Evolutionary conservation across 2,797 vertebrate species (phyloP), one percentile per base, ranked within the genome.

Genomic region (Spinibarbus caldwelli): DNA sequence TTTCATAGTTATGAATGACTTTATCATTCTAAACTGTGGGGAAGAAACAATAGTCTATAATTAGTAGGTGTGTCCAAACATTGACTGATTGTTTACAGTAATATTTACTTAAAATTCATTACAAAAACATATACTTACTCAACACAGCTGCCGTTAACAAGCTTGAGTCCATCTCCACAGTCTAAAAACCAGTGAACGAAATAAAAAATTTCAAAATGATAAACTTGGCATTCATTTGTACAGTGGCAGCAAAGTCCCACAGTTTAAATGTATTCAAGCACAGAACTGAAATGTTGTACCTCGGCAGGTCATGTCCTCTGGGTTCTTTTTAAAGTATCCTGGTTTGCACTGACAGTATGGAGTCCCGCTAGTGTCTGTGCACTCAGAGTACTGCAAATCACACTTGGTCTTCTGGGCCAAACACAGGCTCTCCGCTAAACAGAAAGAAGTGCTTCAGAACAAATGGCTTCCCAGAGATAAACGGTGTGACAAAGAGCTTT

Each of bases 311-410:
- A 96, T 94, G 90, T 99, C 97, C 23, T 97, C 96, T n/a, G 92
- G 94, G 92, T 95, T 96, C 93, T 97, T 97, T 90, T 98, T 99
- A 91, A 98, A 99, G 93, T 97, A 98, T 12, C 97, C 98, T 0
- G 92, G 92, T 71, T 93, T 96, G 95, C 98, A 99, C 87, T 96
- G 95, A 87, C 98, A 99, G 87, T 91, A 89, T 0, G 96, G 94
- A 0, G 94, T 88, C 4, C 98, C 98, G 0, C 94, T 93, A 1
- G 86, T 91, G 87, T 99, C 98, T 0, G 91, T 92, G 91, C 98
- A 99, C 84, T 92, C 90, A 2, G 97, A 96, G 66, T 97, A 97
- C 82, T 97, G 96, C 3, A 89, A 89, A 90, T 98, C 96, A 36
- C 98, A 99, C 84, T 93, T 94, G 0, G 95, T 95, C 70, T 92